A percentile compares a stretch with the other conserved stretches of the same genome.
These are phyloP conservation scores for Phrynocephalus guinanensis DNA, from an alignment of 2,797 vertebrate species.

Conservation along the genomic window DNA sequence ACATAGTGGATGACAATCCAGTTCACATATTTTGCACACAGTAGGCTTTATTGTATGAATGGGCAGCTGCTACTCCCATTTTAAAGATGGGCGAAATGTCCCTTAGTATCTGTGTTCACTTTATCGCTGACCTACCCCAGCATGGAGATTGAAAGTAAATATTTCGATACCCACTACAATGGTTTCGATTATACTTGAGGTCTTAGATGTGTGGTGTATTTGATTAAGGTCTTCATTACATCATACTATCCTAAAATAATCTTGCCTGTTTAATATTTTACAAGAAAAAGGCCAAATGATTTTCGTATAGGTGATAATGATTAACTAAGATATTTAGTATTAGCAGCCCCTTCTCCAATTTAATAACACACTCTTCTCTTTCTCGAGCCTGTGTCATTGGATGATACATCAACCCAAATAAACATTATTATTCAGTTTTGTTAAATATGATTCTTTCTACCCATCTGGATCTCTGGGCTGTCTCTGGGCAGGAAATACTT, in stretches of 20 bases:
- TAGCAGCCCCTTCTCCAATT: neutral
- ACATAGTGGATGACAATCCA: neutral
- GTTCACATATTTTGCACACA: neutral
- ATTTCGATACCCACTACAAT: neutral
- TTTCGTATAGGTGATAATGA: neutral
- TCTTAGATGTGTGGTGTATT: neutral
- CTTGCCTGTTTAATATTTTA: neutral
- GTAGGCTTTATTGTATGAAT: neutral
- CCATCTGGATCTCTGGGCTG: neutral
- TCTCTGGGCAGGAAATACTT: neutral
- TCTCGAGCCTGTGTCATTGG: neutral
- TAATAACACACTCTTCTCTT: neutral
- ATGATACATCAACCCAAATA: neutral
- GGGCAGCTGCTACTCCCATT: neutral
- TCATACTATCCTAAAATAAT: neutral
- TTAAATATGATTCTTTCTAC: neutral
- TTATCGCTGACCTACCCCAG: neutral
- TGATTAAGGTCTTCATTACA: neutral
- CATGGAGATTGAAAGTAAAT: neutral
- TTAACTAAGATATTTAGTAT: neutral
- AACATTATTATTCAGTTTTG: neutral
- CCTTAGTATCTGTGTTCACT: neutral
- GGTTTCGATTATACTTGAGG: neutral
- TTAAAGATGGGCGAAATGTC: neutral
- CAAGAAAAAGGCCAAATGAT: neutral